Evolutionary conservation across 2,797 vertebrate species (phyloP), one percentile per base, ranked within the genome.

Genomic region (Mus spretus): DNA sequence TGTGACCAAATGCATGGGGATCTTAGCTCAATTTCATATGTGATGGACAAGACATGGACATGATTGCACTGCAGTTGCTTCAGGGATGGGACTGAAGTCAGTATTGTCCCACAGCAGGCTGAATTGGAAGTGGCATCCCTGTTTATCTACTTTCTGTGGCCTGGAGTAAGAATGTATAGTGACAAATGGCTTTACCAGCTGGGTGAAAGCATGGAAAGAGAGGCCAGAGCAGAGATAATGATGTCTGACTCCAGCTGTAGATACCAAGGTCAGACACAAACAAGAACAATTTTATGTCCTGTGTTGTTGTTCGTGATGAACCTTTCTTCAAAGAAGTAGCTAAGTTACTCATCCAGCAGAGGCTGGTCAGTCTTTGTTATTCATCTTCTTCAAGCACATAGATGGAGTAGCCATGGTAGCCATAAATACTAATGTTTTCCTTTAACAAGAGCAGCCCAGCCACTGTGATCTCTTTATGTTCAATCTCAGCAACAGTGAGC

Each of bases 161-260:
- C 34, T 20, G 10, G 37, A 31, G 24, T 77, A 9, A 24, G 70
- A 63, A 28, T 84, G 31, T 8, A 34, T 22, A 61, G 14, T 91
- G 59, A 91, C n/a, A 95, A 79, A 59, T 83, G 44, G 34, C 55
- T 86, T 79, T 40, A 34, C 17, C n/a, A 70, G 40, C 24, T 95
- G 37, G 63, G 44, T 24, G 40, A 20, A 24, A 8, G 37, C 37
- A 53, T 77, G 26, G 50, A 61, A 57, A 63, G 50, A 53, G 47
- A 94, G 91, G 3, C 63, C 83, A 83, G 44, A 65, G 22, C 81
- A 88, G 72, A 94, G 28, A 91, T 50, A 65, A 84, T 12, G 28
- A 53, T 6, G 4, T 84, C 50, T 80, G 10, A 89, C 9, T n/a
- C 19, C 5, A 77, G 6, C 26, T 28, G 20, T 55, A 15, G 22